Evolutionary conservation across 2,797 vertebrate genomes (phyloP).

Genomic region (Columba guinea): DNA sequence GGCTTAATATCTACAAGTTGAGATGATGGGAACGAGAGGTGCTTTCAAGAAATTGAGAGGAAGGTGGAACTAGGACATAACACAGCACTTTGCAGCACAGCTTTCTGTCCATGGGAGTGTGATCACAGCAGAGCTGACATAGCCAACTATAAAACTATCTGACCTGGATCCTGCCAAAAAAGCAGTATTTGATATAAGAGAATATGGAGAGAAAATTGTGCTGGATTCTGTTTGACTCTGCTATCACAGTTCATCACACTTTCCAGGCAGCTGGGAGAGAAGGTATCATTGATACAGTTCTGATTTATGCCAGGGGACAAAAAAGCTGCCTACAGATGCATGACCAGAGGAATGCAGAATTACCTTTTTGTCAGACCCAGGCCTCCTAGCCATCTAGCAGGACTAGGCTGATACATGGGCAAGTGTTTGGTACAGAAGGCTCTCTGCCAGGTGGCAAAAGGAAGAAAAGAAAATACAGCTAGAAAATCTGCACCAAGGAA

Average conservation of each 20-base stretch:
- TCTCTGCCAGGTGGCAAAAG: background rate
- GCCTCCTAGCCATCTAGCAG: background rate
- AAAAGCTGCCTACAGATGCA: background rate
- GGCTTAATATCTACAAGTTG: background rate
- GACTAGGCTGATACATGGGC: background rate
- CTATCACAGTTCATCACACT: background rate
- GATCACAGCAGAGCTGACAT: background rate
- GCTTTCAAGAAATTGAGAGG: background rate
- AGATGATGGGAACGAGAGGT: background rate
- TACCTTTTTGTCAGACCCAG: background rate
- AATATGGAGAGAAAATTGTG: background rate
- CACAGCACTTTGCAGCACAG: background rate
- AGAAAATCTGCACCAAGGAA: background rate
- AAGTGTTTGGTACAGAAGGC: background rate
- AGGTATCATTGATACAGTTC: background rate
- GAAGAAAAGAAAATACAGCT: background rate
- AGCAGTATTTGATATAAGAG: rapidly evolving
- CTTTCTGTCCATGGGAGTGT: background rate
- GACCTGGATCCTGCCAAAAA: background rate
- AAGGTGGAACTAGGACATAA: background rate
- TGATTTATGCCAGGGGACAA: background rate
- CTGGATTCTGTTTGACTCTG: background rate
- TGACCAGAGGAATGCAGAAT: background rate
- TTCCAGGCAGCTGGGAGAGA: background rate
- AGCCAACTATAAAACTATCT: background rate